These are phyloP conservation scores for Asobara japonica DNA, from an alignment of 1,140 invertebrate species.

Conservation along the genomic window DNA sequence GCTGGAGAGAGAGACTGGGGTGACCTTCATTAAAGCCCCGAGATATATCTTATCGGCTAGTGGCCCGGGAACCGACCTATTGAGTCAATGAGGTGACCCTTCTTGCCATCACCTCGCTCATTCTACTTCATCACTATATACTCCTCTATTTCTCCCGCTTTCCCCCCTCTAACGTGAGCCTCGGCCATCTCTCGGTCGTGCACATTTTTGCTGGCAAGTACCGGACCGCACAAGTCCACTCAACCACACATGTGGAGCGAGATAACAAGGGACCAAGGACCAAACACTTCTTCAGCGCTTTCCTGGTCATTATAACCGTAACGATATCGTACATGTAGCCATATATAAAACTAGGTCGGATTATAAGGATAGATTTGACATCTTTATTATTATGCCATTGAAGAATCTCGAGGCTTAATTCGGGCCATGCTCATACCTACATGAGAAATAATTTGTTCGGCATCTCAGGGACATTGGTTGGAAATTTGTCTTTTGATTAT, in stretches of 20 bases:
- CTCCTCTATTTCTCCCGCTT: neutral
- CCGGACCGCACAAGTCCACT: slow-evolving; percentile 10
- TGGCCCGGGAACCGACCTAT: neutral
- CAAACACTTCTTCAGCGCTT: slow-evolving; percentile 45
- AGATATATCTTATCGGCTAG: slow-evolving; percentile 12
- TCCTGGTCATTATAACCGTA: slow-evolving; percentile 56
- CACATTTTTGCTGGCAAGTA: no score
- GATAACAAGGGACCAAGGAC: slow-evolving; percentile 52
- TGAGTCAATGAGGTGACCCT: slow-evolving; percentile 1
- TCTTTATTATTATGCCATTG: no score
- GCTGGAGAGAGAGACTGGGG: neutral
- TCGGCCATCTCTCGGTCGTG: neutral
- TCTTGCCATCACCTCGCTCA: neutral
- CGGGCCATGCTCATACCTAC: no score
- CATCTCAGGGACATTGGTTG: no score
- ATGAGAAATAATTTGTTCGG: no score
- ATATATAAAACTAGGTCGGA: neutral
- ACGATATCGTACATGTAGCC: slow-evolving; percentile 40
- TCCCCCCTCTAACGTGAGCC: neutral
- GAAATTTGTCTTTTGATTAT: no score
- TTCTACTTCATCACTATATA: slow-evolving; percentile 20
- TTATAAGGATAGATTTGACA: no score
- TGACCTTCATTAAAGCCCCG: slow-evolving; percentile 34
- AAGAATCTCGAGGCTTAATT: no score
- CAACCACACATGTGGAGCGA: slow-evolving; percentile 22